Base-by-base conservation (phyloP, 2,797 vertebrate species). In the Cottoperca gobio region DNA sequence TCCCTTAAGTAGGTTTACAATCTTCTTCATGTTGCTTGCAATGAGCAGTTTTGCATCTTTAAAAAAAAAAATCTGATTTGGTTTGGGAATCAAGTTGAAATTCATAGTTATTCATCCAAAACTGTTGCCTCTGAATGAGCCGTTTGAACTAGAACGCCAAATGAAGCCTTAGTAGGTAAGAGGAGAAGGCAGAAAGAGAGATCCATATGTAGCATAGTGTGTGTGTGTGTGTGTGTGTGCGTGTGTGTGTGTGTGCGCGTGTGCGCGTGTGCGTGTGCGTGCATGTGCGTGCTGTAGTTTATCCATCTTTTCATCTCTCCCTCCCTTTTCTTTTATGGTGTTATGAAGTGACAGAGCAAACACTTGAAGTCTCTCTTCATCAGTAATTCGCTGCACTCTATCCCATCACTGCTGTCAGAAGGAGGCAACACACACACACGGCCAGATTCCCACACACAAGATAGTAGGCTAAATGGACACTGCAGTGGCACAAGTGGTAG, bases 401-500 rank as follows among this genome's bases (percentile, higher is more conserved):
- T 81, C 53, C 39, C 55, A 60, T 45, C 49, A 52, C 46, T 71
- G 70, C 83, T 78, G 65, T 79, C 82, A 76, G 23, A 61, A 19
- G 11, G 66, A 46, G 4, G 9, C n/a, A 55, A 66, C 31, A 66
- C 40, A 60, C 59, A 60, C 49, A 28, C 63, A 28, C 33, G 63
- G 62, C 42, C 63, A 21, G 57, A 70, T 62, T 45, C 26, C 40
- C 53, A 86, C 73, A 71, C 24, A 58, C 14, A 74, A n/a, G 69
- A 83, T 48, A 73, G 74, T 2, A 71, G 81, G 79, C 61, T 86
- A 82, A 89, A 86, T 63, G 72, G 83, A 78, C 75, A 45, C 80
- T 81, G 76, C 57, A 79, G 80, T 59, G 66, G 76, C 67, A 72
- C 81, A 86, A 79, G 55, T 68, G 81, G 70, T 70, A 53, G 67